These are phyloP conservation scores for Cephalotes varians DNA, from an alignment of 2,888 invertebrate species.

Conservation along the genomic window DNA sequence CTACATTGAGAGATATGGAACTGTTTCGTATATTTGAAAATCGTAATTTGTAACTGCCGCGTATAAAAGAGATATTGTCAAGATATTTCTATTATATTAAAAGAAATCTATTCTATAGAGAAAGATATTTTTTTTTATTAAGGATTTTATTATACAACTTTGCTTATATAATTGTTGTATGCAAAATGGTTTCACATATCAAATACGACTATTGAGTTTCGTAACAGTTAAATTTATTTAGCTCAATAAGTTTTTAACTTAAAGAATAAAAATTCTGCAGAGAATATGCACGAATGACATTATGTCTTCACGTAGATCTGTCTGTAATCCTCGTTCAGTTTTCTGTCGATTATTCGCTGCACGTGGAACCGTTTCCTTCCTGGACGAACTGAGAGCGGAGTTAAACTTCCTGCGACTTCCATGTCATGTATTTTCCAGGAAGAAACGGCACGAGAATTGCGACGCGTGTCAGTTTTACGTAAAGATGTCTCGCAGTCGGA, in stretches of 20 bases:
- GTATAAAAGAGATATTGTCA: not conserved
- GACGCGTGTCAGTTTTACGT: constrained; percentile 27
- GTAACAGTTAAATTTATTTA: not conserved
- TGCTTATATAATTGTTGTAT: not conserved
- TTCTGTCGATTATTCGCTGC: constrained; percentile 34
- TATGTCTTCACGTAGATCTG: constrained; percentile 6
- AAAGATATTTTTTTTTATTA: not conserved
- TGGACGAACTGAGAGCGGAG: not conserved
- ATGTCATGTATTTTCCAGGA: constrained; percentile 29
- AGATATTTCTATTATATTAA: not conserved
- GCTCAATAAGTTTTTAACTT: not conserved
- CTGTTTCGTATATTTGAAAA: not conserved
- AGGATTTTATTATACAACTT: not conserved
- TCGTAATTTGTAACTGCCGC: not conserved
- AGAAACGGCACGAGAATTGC: constrained; percentile 27
- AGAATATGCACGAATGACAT: not conserved
- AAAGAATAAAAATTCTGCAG: not conserved
- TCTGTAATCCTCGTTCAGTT: constrained; percentile 4
- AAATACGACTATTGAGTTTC: not conserved
- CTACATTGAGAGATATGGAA: not conserved
- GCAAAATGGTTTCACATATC: not conserved
- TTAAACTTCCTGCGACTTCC: constrained; percentile 32
- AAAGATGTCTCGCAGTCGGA: constrained; percentile 17
- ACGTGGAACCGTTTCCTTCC: constrained; percentile 30
- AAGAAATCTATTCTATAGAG: not conserved